Conservation (phyloP, 2,113 vertebrate species). For the Lepisosteus osseus region DNA sequence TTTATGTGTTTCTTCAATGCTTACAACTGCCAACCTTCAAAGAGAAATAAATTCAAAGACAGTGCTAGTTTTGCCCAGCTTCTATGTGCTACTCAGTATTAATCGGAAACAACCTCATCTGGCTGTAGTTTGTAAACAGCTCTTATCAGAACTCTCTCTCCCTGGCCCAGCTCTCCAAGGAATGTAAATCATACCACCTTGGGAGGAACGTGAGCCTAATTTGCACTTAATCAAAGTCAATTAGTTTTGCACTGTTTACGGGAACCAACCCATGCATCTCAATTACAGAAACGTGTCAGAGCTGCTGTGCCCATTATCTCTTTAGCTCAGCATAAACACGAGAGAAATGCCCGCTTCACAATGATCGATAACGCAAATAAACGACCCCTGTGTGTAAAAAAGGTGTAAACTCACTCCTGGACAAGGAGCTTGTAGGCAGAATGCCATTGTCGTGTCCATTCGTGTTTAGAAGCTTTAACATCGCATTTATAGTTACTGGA, state of each 20-base stretch:
- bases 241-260: constrained; percentile 71
- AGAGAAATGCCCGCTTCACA: constrained; percentile 29
- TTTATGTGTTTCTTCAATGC: no score
- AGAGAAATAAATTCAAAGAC: no score
- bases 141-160: constrained; percentile 45
- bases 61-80: no score
- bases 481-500: no score
- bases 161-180: constrained; percentile 59
- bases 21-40: no score
- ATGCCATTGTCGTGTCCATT: no score
- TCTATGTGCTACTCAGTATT: no score
- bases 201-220: constrained; percentile 60
- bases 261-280: constrained; percentile 68
- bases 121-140: no score
- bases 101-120: no score
- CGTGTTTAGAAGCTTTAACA: no score
- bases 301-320: constrained; percentile 65
- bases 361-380: constrained; percentile 26
- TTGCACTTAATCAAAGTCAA: constrained; percentile 80
- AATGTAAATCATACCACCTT: constrained; percentile 68
- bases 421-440: no score
- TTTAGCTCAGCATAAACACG: constrained; percentile 64
- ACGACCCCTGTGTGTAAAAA: constrained; percentile 10
- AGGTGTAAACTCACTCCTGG: constrained; percentile 38
- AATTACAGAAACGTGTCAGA: constrained; percentile 55